These are phyloP conservation scores for Albula glossodonta DNA, from an alignment of 2,113 vertebrate species.

Conservation along the genomic window DNA sequence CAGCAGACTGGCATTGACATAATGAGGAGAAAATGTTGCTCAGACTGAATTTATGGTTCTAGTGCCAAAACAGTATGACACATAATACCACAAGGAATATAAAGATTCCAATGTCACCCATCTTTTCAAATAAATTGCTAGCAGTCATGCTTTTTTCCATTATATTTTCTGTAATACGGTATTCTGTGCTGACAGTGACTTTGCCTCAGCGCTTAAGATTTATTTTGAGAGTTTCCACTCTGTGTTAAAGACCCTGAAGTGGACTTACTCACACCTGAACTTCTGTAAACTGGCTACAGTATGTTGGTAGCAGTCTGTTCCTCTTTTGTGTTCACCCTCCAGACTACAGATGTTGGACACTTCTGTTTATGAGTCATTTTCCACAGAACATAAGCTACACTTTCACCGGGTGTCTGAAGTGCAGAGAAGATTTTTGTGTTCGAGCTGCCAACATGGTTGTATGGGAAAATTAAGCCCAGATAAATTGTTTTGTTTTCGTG, in stretches of 20 bases:
- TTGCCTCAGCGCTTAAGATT: neutral
- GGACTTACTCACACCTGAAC: neutral
- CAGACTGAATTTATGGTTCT: neutral
- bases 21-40: neutral
- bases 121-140: neutral
- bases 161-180: neutral
- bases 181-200: neutral
- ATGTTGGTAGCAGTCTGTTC: neutral
- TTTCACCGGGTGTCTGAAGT: neutral
- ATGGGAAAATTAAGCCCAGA: neutral
- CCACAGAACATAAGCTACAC: neutral
- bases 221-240: neutral
- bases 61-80: neutral
- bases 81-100: neutral
- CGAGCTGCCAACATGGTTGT: too few species aligned
- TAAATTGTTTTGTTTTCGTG: neutral
- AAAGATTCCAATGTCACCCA: neutral
- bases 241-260: neutral
- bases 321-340: neutral
- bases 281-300: neutral
- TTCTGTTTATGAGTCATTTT: neutral
- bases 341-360: neutral
- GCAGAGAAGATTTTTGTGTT: too few species aligned
- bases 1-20: neutral
- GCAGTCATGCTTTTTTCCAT: neutral